Conservation (phyloP, 1,140 invertebrate species). For the Drosophila sechellia region DNA sequence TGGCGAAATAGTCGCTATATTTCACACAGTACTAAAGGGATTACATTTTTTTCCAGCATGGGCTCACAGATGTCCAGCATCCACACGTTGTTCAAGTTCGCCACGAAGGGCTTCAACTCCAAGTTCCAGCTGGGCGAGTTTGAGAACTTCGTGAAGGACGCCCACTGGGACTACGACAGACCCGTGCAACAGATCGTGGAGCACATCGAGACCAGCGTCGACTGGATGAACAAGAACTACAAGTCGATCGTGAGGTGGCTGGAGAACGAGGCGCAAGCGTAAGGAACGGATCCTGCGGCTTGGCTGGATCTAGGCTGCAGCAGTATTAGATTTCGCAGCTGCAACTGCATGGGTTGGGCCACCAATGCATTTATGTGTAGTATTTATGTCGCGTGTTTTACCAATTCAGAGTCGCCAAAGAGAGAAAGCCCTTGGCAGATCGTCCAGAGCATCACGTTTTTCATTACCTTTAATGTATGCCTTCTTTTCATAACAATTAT, state of each 20-base stretch:
- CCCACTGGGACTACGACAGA: conserved; percentile 88
- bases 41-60: conserved; percentile 85
- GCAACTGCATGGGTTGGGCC: conserved; percentile 28
- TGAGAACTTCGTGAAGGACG: conserved; percentile 87
- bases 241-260: conserved; percentile 90
- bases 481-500: conserved; percentile 42
- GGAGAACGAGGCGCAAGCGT: conserved; percentile 41
- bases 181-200: conserved; percentile 92
- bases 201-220: conserved; percentile 90
- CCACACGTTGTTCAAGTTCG: conserved; percentile 90
- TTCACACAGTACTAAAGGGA: neutral
- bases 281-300: conserved; percentile 10
- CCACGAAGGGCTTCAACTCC: conserved; percentile 89
- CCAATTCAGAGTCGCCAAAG: conserved; percentile 46
- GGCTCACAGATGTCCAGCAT: conserved; percentile 89
- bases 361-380: conserved; percentile 61
- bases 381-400: conserved; percentile 49
- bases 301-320: conserved; percentile 55
- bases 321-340: conserved; percentile 63
- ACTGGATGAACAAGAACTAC: conserved; percentile 92
- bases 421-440: conserved; percentile 34
- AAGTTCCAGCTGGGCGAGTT: conserved; percentile 91
- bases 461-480: conserved; percentile 39
- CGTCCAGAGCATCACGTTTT: conserved; percentile 36
- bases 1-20: conserved; percentile 15